These are phyloP conservation scores for Drosophila fulvimacula DNA, from an alignment of 2,888 invertebrate genomes.

Conservation along the genomic window DNA sequence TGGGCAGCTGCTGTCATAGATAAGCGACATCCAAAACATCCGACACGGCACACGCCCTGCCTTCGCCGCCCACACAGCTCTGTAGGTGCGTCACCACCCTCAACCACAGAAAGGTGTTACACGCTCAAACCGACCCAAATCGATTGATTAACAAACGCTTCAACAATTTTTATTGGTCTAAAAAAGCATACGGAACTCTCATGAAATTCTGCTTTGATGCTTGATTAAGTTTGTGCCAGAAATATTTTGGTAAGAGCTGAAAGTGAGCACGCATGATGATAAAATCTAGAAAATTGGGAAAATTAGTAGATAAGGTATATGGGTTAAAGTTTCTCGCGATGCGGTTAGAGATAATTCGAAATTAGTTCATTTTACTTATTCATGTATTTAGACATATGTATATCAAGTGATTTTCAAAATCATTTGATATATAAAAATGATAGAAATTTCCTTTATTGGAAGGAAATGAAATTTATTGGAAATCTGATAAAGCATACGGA, in stretches of 20 bases:
- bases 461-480: too few species aligned
- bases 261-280: too few species aligned
- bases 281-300: not conserved
- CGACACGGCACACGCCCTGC: not conserved
- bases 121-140: not conserved
- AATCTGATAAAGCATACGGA: too few species aligned
- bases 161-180: not conserved
- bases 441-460: too few species aligned
- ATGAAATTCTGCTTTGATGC: constrained; percentile 5
- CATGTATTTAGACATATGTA: too few species aligned
- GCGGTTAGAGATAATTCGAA: not conserved
- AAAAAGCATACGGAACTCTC: not conserved
- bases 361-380: too few species aligned
- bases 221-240: not conserved
- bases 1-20: constrained; percentile 28
- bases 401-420: too few species aligned
- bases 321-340: not conserved
- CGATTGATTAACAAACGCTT: not conserved
- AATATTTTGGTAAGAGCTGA: not conserved
- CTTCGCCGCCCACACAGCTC: not conserved
- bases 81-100: constrained; percentile 2
- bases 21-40: constrained; percentile 40
- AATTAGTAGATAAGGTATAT: not conserved
- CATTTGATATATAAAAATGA: too few species aligned
- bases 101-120: not conserved